A percentile compares a stretch with the other conserved stretches of the same genome.
Conservation (phyloP, 2,113 vertebrate genomes). For the Pampusana beccarii region DNA sequence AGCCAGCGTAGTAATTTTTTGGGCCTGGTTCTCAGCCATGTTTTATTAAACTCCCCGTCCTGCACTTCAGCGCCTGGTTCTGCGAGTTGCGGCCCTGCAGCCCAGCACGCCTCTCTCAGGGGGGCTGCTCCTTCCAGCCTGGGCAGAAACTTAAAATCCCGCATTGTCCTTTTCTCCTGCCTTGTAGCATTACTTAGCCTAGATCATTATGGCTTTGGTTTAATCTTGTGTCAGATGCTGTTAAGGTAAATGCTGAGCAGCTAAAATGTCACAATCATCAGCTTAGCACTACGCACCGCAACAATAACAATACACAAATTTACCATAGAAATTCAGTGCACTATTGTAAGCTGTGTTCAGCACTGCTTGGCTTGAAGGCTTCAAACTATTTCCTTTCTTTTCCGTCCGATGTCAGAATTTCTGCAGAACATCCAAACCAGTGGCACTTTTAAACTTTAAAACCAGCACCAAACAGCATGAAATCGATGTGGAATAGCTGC, state of each 20-base stretch:
- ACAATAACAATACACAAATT: too few relatives aligned
- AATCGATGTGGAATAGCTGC: not conserved
- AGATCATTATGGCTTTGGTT: not conserved
- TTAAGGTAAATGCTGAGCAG: not conserved
- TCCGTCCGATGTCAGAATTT: not conserved
- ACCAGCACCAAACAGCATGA: not conserved
- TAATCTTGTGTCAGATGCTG: not conserved
- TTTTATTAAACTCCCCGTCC: conserved; percentile 23
- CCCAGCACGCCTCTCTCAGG: not conserved
- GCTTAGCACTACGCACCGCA: not conserved
- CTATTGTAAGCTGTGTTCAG: not conserved
- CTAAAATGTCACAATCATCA: not conserved
- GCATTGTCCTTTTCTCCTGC: not conserved
- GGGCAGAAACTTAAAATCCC: not conserved
- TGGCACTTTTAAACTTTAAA: not conserved
- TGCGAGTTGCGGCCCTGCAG: not conserved
- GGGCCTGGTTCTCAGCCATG: not conserved
- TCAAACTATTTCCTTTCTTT: not conserved
- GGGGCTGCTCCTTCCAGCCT: not conserved
- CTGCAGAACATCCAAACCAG: not conserved
- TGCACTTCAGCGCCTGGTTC: not conserved
- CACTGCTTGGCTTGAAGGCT: not conserved
- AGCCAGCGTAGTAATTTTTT: not conserved
- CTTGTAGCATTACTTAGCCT: not conserved
- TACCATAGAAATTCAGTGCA: fast-evolving